phyloP scores from a whole-genome alignment of 2,113 vertebrate species.

The Actinemys pallida region DNA sequence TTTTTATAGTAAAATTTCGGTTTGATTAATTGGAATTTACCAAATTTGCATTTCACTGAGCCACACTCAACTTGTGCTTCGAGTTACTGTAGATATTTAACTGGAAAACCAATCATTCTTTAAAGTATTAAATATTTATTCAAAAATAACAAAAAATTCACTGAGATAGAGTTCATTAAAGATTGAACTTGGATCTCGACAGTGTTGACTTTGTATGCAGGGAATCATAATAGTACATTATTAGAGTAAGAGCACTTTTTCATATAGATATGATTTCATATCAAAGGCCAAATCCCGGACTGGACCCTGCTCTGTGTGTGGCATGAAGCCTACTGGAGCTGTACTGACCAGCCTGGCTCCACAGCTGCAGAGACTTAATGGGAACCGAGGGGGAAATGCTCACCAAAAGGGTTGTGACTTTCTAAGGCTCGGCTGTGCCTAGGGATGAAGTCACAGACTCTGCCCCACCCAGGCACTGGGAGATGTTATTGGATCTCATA shows the following conservation, averaged over 20 bases:
- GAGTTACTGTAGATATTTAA: conserved; percentile 49
- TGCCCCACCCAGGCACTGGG: background rate
- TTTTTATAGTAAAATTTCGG: conserved; percentile 80
- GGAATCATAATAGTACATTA: background rate
- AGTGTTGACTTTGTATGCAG: conserved; percentile 8
- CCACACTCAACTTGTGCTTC: conserved; percentile 62
- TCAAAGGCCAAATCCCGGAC: background rate
- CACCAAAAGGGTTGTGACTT: background rate
- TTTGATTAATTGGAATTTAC: conserved; percentile 81
- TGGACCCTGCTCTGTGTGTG: background rate
- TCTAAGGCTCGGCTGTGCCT: background rate
- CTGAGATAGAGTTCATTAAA: conserved; percentile 27
- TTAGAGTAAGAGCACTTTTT: background rate
- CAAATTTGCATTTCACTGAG: conserved; percentile 78
- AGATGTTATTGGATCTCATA: background rate
- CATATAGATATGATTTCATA: accelerated
- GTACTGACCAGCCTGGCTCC: background rate
- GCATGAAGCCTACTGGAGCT: background rate
- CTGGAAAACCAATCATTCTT: conserved; percentile 54
- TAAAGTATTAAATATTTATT: conserved; percentile 60
- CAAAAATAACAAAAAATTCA: conserved; percentile 35
- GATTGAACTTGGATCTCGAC: conserved; percentile 21
- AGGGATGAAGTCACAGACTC: background rate
- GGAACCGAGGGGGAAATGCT: background rate
- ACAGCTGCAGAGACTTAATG: accelerated